Evolutionary conservation across 2,888 invertebrate genomes (phyloP).

Genomic region (Ametastegia equiseti): DNA sequence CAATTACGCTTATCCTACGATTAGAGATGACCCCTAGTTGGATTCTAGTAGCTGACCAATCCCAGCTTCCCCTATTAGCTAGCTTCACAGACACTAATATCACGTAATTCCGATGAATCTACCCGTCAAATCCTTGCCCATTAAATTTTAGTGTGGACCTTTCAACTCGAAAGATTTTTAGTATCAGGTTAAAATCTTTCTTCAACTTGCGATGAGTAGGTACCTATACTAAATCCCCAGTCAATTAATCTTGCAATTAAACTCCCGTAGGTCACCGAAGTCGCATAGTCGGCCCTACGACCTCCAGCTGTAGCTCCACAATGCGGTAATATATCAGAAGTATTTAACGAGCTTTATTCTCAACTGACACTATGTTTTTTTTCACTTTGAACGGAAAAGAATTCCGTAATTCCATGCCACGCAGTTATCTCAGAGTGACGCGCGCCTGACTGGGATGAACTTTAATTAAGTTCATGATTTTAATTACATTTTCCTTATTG

Average conservation of each 20-base stretch:
- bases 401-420: background rate
- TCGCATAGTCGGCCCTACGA: background rate
- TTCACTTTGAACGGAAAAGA: background rate
- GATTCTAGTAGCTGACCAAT: conserved; percentile 19
- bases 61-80: background rate
- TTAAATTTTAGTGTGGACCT: conserved; percentile 9
- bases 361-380: conserved; percentile 1
- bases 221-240: background rate
- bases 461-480: conserved; percentile 26
- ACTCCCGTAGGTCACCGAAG: conserved; percentile 10
- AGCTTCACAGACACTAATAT: background rate
- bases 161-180: conserved; percentile 19
- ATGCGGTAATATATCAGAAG: conserved; percentile 17
- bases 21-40: conserved; percentile 17
- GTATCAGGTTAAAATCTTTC: background rate
- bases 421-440: background rate
- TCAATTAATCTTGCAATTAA: conserved; percentile 40
- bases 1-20: conserved; percentile 26
- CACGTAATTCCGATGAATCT: conserved; percentile 2
- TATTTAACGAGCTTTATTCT: conserved; percentile 31
- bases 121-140: background rate
- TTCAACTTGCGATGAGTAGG: background rate
- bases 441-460: background rate
- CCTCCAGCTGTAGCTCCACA: background rate
- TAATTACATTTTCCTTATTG: conserved; percentile 5